Percentiles rank a stretch among this genome's conserved stretches.
Evolutionary conservation across 1,140 invertebrate species (phyloP).

Genomic region (Plectus sambesii): DNA sequence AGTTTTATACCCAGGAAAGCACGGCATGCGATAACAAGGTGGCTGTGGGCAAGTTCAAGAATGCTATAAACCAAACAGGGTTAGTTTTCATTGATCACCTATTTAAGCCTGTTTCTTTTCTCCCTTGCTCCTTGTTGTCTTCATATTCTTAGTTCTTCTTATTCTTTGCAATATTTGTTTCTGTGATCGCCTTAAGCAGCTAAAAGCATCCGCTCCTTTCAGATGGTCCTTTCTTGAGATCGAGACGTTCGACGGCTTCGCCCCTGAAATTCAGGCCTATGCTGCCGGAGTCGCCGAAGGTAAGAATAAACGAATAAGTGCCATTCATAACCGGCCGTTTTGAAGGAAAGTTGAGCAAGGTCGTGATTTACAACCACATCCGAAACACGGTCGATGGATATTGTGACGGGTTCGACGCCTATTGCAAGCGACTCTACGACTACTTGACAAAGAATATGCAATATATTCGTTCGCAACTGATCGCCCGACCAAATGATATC

Average conservation of each 20-base stretch:
- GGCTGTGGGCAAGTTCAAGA: slow-evolving; percentile 35
- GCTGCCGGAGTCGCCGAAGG: slow-evolving; percentile 43
- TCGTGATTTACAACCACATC: slow-evolving; percentile 41
- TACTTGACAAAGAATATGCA: slow-evolving; percentile 32
- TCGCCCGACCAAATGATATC: slow-evolving; percentile 23
- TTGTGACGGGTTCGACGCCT: slow-evolving; percentile 26
- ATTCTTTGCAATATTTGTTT: too few species aligned
- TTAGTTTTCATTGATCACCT: too few species aligned
- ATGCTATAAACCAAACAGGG: slow-evolving; percentile 38
- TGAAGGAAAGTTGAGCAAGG: slow-evolving; percentile 30
- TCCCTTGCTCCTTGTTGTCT: too few species aligned
- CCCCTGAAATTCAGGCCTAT: slow-evolving; percentile 38
- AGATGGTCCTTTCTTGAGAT: slow-evolving; percentile 43
- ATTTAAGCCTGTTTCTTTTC: too few species aligned
- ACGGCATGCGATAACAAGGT: slow-evolving; percentile 39
- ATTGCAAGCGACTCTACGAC: slow-evolving; percentile 31
- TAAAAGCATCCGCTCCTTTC: too few species aligned
- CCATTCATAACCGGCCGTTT: too few species aligned
- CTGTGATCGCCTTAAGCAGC: too few species aligned
- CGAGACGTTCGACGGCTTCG: slow-evolving; percentile 35
- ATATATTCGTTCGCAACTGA: slow-evolving; percentile 34
- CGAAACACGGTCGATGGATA: slow-evolving; percentile 33
- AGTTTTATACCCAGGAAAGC: slow-evolving; percentile 29
- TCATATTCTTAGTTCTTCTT: too few species aligned
- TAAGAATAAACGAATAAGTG: too few species aligned